A percentile compares a stretch with the other conserved stretches of the same genome.
These are phyloP conservation scores for Acrobasis consociella DNA, from an alignment of 2,888 invertebrate genomes.

Conservation along the genomic window DNA sequence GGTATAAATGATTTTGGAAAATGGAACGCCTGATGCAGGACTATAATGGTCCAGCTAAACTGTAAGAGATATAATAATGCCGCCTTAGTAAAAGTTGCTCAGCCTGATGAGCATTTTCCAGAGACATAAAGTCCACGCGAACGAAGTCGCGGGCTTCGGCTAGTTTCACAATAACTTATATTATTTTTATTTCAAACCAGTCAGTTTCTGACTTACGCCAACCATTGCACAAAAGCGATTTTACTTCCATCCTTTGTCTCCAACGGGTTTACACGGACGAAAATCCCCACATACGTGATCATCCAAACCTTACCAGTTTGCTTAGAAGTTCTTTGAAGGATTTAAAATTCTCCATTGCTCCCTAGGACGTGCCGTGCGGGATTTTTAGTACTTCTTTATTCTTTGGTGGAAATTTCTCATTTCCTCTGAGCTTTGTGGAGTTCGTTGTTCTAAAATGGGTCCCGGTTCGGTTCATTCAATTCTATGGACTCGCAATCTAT, in stretches of 20 bases:
- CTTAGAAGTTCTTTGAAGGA: constrained; percentile 21
- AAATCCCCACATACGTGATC: constrained; percentile 50
- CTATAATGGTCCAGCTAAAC: too few relatives aligned
- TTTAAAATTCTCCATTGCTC: constrained; percentile 11
- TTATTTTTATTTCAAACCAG: too few relatives aligned
- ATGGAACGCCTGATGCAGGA: too few relatives aligned
- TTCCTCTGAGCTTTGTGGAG: constrained; percentile 16
- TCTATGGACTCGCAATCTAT: not conserved
- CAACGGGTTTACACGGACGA: constrained; percentile 49
- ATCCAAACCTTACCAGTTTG: constrained; percentile 37
- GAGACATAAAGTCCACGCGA: too few relatives aligned
- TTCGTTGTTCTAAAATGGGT: constrained; percentile 23
- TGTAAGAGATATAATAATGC: too few relatives aligned
- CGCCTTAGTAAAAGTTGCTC: too few relatives aligned
- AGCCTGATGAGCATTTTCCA: too few relatives aligned
- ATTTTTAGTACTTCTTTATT: constrained; percentile 10
- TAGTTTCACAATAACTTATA: too few relatives aligned
- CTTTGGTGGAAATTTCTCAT: constrained; percentile 15
- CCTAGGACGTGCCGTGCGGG: not conserved
- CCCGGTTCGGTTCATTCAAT: constrained; percentile 1
- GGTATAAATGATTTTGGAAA: too few relatives aligned
- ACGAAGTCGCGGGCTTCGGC: too few relatives aligned
- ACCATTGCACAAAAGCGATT: constrained; percentile 11
- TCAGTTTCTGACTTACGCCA: not conserved
- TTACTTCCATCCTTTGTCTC: constrained; percentile 56